Base-by-base conservation (phyloP, 2,113 vertebrate species). In the Neopipo cinnamomea region DNA sequence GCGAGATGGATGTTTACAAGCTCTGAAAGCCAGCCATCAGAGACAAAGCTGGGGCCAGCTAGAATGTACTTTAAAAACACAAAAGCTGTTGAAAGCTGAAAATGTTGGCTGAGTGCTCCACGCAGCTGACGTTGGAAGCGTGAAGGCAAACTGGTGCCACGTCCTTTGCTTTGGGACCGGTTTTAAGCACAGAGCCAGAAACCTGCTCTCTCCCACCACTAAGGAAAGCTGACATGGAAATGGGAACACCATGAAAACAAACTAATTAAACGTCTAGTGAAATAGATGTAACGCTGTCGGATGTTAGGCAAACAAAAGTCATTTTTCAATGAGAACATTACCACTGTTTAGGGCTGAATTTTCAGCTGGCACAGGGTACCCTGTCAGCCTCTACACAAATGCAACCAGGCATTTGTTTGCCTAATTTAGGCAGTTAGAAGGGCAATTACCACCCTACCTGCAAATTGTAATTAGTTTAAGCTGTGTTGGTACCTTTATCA, bases 1-100 rank as follows among this genome's bases (percentile, higher is more conserved):
- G 52, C 8, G 65, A 90, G 90, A 77, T 68, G 80, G 92, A 65
- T 93, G 91, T 72, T 96, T 87, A 65, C 44, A 89, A 28, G 25
- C 49, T 31, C 61, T 86, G 92, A 94, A 95, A 96, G 74, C 5
- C 79, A 90, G 56, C 78, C 89, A 86, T 92, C 71, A 79, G 88
- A 84, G 89, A 80, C 77, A 33, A 91, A 85, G 76, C 46, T 71
- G 55, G 66, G 87, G 61, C 65, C 66, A n/a, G 72, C 76, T 68
- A 24, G 28, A 65, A 75, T 18, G 44, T 50, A 9, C 86, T 94
- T 92, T 77, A 72, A 72, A 92, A 71, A 24, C 90, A 92, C 83
- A 81, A 92, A 95, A 93, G 92, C 95, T 75, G 73, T 33, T 50
- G 91, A 94, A 86, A 95, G 91, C 91, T 95, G 82, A 49, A 91